Evolutionary conservation across 2,113 vertebrate species (phyloP).

Genomic region (Dromaius novaehollandiae): DNA sequence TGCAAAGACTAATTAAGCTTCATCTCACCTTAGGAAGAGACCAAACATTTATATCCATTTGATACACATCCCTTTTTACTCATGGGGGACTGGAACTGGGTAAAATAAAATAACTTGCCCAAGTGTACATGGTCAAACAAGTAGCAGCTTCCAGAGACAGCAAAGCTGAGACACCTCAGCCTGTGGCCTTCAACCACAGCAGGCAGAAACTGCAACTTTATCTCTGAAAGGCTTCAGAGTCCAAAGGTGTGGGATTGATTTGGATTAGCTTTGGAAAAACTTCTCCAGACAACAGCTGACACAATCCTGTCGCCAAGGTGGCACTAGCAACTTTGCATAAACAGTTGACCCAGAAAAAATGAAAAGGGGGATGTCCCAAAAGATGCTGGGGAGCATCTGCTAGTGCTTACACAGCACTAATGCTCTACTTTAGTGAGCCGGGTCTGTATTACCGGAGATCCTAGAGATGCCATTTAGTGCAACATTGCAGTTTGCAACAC

Average conservation of each 20-base stretch:
- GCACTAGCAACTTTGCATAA: neutral
- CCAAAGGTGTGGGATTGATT: neutral
- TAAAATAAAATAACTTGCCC: neutral
- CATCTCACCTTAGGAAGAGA: neutral
- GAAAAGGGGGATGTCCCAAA: neutral
- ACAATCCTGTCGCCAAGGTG: neutral
- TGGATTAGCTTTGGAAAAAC: neutral
- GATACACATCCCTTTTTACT: neutral
- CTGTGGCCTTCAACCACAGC: neutral
- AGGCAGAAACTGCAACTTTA: neutral
- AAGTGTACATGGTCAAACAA: neutral
- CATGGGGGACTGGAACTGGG: accelerated
- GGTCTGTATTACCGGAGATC: neutral
- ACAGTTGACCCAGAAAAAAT: neutral
- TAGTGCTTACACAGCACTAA: neutral
- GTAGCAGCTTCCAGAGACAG: neutral
- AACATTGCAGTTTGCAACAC: neutral
- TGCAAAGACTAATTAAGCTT: neutral
- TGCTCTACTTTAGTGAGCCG: accelerated
- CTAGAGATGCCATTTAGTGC: accelerated
- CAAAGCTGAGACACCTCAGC: too few relatives aligned
- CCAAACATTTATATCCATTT: neutral
- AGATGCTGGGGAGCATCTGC: neutral
- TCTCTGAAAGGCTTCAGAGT: neutral
- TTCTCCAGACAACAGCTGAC: neutral